Base-by-base conservation (phyloP, 2,113 vertebrate genomes). In the Engystomops pustulosus region DNA sequence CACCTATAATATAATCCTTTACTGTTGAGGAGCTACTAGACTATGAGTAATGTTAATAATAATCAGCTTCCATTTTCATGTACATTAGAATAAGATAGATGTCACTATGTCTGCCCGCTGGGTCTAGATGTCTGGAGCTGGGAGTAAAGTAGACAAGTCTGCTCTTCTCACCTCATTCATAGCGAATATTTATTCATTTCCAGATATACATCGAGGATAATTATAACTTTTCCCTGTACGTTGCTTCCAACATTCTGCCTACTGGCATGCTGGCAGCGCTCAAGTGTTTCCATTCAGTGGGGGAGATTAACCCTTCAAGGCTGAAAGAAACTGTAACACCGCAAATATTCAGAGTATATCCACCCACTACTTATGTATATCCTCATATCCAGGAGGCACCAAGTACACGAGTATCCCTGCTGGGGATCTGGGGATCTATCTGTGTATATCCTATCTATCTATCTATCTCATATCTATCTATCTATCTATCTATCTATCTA, bases 211-310 rank as follows among this genome's bases (percentile, higher is more conserved):
- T 62, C 23, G 17, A 0, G 3, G 45, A 62, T 65, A 79, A 79
- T 62, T 45, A 79, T 41, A 79, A 79, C 34, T 62, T 79, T 79
- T 30, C 55, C 65, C 14, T 30, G 20, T 79, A 45, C 55, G 76
- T 15, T 17, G 53, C 11, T 8, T 75, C 9, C 34, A 51, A n/a
- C 72, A 34, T 75, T 20, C 47, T 53, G 47, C 27, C 47, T 53
- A 53, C 72, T 58, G 51, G 32, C n/a, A 23, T 58, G 51, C 58
- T 77, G 74, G 74, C 74, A 77, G 74, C 30, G 18, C 27, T 38
- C 20, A 15, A 77, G 74, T 58, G 30, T 77, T 77, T 77, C 74
- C 74, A 77, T 58, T 38, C 32, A 11, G 49, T 55, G 18, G 34
- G 44, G 34, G 32, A 58, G 9, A 14, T 53, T 36, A 77, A 77